Evolutionary conservation across 92 coral and sea anemone genomes (phyloP), one percentile per base, ranked within the genome.

Genomic region (Anthopleura xanthogrammica): DNA sequence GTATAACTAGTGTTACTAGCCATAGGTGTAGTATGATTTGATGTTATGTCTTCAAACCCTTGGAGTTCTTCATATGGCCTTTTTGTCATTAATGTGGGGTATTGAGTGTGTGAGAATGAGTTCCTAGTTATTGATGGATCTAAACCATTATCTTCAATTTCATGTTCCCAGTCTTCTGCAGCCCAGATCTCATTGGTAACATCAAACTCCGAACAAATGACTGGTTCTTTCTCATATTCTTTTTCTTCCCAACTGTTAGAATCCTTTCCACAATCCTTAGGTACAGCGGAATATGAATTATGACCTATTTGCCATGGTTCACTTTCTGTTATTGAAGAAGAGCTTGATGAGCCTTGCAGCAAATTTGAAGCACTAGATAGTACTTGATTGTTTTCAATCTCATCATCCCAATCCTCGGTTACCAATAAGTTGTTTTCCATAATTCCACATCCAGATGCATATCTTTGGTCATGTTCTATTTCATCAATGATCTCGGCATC

Each of bases 321-420:
- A 22, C 41, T 19, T 23, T 52, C 40, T 77, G 62, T 52, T 23
- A 36, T 65, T 4, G 39, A 23, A 13, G 80, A 3, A 12, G 58
- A 12, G 17, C n/a, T 29, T 6, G 39, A 7, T 12, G 12, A 29
- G 10, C 6, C 42, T 2, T 10, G 41, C 11, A 29, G 74, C 40
- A 11, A 9, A 68, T 23, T 5, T 68, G 74, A 23, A 68, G 74
- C 58, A 23, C 14, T 68, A 20, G 70, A 9, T 1, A 68, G 74
- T 19, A n/a, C 42, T 12, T 82, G 29, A 68, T n/a, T 72, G 16
- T 72, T 22, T 19, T 58, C 77, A 46, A 82, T 52, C 79, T 82
- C 78, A 19, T 54, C 52, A 23, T 82, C 85, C 85, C 77, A 73
- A n/a, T 82, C 57, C 39, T 72, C 85, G 29, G 66, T 19, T 39